Evolutionary conservation across 2,888 invertebrate genomes (phyloP), one percentile per base, ranked within the genome.

Genomic region (Taphrorychus bicolor): DNA sequence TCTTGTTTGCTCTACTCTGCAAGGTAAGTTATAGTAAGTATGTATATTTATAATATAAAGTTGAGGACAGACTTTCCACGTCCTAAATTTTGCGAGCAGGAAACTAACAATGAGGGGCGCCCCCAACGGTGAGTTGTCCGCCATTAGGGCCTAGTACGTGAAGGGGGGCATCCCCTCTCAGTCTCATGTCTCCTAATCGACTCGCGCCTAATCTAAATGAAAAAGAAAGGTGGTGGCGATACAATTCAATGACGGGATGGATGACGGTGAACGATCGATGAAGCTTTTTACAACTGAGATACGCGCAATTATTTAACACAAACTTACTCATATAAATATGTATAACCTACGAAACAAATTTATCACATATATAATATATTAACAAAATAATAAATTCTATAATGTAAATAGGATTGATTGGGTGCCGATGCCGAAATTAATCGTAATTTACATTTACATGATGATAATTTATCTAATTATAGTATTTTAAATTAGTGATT

Each of bases 281-380:
- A 81, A 57, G 59, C 59, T 78, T 82, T 79, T 58, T 69, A 82
- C 81, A 82, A 82, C 79, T 81, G 82, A 82, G 80, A 82, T 82
- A 81, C 80, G 78, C 75, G 79, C n/a, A 16, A 42, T 19, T 60
- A 81, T 62, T 62, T 77, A 82, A 80, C 80, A 81, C 80, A 80
- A 79, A 77, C 78, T 79, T 81, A 80, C 80, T 78, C 79, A 51
- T 51, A n/a, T n/a, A 51, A 51, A 51, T 53, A 53, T 53, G 32
- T 24, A 78, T 80, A 78, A 80, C 79, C 83, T 83, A 83, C 71
- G 74, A 76, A 76, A 81, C 81, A 82, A 66, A 82, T 82, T 82
- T 84, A 83, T 83, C 83, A 84, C 83, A 84, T 83, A 82, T 78
- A 80, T 77, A 78, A 82, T 78, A 76, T 77, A 78, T 76, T 76